Conservation (phyloP, 2,113 vertebrate species). For the Egretta garzetta region DNA sequence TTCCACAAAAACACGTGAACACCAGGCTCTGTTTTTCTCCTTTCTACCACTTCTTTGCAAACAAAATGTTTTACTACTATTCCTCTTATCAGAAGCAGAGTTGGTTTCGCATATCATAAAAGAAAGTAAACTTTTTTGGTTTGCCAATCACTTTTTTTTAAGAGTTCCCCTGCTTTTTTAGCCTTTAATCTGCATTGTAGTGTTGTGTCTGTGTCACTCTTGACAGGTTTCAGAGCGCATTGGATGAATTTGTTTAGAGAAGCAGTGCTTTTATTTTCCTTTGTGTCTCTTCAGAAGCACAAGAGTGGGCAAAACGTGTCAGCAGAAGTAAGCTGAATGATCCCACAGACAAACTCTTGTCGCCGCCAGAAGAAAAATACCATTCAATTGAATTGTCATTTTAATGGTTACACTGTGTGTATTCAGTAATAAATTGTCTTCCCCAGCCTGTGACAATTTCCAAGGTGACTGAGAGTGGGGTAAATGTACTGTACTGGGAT, state of each 20-base stretch:
- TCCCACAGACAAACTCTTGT: not conserved
- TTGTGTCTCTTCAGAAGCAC: not conserved
- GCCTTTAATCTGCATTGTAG: not conserved
- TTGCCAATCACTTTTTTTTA: not conserved
- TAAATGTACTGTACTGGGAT: not conserved
- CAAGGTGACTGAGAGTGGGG: not conserved
- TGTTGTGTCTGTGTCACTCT: not conserved
- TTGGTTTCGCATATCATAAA: not conserved
- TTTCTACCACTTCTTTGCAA: not conserved
- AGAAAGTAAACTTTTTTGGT: not conserved
- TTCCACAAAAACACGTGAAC: not conserved
- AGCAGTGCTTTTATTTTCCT: not conserved
- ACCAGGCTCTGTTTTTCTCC: not conserved
- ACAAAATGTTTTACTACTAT: not conserved
- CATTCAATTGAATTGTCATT: not conserved
- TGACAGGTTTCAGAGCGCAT: not conserved
- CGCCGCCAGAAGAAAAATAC: not conserved
- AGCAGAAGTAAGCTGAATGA: not conserved
- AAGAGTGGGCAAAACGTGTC: not conserved
- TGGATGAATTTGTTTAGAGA: not conserved
- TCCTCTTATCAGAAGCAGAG: not conserved
- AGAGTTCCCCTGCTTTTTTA: not conserved
- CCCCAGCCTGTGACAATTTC: not conserved
- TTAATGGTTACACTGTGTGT: not conserved
- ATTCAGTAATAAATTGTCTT: not conserved